These are phyloP conservation scores for Otis tarda DNA, from an alignment of 2,113 vertebrate genomes.

Conservation along the genomic window DNA sequence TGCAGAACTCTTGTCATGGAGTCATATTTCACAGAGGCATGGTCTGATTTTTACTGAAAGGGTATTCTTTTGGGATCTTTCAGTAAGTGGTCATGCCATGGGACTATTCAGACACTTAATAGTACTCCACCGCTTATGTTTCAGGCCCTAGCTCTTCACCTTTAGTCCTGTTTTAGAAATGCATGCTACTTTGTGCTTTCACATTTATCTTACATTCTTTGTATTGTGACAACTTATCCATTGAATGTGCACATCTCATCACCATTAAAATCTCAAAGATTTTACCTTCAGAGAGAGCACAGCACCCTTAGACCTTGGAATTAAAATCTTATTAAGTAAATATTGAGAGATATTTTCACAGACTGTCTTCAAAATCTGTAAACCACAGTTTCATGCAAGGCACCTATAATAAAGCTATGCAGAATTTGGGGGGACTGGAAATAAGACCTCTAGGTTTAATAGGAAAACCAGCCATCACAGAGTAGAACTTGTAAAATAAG, in stretches of 20 bases:
- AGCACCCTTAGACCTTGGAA: not conserved
- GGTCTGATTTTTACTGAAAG: not conserved
- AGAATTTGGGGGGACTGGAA: not conserved
- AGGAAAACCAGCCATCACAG: not conserved
- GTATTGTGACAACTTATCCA: not conserved
- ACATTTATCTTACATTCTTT: not conserved
- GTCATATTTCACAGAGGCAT: not conserved
- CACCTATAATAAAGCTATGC: not conserved
- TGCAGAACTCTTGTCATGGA: not conserved
- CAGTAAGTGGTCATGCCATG: not conserved
- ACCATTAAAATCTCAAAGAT: not conserved
- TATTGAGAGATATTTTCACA: not conserved
- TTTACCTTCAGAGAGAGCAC: not conserved
- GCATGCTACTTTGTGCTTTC: not conserved
- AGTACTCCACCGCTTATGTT: not conserved
- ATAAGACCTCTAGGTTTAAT: not conserved
- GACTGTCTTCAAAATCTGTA: not conserved
- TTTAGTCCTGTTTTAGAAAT: not conserved
- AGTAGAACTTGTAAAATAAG: not conserved
- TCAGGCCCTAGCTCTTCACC: not conserved
- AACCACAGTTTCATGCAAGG: not conserved
- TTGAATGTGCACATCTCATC: rapidly evolving
- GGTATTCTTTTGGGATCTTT: not conserved
- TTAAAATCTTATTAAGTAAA: not conserved
- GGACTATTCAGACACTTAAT: not conserved